Base-by-base conservation (phyloP, 2,888 invertebrate genomes). In the Gnatocerus cornutus region DNA sequence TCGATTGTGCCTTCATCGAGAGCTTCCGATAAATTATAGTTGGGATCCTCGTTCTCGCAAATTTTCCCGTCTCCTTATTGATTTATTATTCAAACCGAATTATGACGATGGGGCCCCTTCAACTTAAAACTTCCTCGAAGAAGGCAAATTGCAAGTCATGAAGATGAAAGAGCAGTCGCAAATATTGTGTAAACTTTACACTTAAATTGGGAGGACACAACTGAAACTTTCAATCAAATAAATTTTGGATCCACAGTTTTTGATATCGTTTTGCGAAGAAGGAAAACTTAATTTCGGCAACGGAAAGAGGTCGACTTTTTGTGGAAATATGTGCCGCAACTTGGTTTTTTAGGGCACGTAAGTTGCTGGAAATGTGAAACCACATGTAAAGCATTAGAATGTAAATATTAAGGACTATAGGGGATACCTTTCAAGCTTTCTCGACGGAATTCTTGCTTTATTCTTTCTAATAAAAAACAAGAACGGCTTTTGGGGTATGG, bases 41-140 rank as follows among this genome's bases (percentile, higher is more conserved):
- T 46, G 46, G 37, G 29, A 12, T 27, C 14, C 13, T 9, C 29
- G 29, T 37, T 13, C 13, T 33, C 10, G 55, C 50, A 50, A 50
- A 37, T 55, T 33, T 37, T 56, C 43, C 12, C 41, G 10, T 56
- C 56, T 21, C 43, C 7, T 7, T 56, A 56, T 56, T 56, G 56
- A 56, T 56, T 56, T 56, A 53, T 37, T 53, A 37, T 53, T 53
- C 37, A 53, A 53, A 50, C 29, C 48, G 27, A 50, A 53, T 53
- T 37, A 53, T 13, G 53, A 53, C 14, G 53, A 53, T 53, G 37
- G 37, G 33, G n/a, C 9, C 53, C 37, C 37, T 7, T 41, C 27
- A 50, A 50, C 29, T 50, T 50, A 50, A 29, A 50, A 50, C 48
- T 50, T 46, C 48, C 10, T 27, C 48, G 5, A 53, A 14, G 13